Percentiles rank a stretch among this genome's conserved stretches.
These are phyloP conservation scores for Synergus laeviventris DNA, from an alignment of 2,888 invertebrate species.

Conservation along the genomic window DNA sequence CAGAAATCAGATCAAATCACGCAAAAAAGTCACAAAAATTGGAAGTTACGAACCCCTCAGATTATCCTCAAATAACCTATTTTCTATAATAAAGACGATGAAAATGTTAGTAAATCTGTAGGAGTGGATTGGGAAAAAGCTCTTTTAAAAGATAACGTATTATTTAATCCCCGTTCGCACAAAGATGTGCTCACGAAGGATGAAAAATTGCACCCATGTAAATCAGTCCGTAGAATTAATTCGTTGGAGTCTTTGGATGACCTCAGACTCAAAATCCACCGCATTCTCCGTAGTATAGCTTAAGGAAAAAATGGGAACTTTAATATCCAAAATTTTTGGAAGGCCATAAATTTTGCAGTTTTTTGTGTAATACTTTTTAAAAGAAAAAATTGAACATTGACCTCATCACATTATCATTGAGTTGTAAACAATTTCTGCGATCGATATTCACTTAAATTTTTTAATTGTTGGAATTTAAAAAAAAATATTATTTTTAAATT, in stretches of 20 bases:
- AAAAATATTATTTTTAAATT: too few species aligned
- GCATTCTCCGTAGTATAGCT: constrained; percentile 18
- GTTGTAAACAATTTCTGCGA: neutral
- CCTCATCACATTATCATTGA: neutral
- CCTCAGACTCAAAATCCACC: constrained; percentile 27
- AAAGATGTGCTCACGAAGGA: neutral
- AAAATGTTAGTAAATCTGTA: neutral
- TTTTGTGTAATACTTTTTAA: neutral
- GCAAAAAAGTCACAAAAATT: too few species aligned
- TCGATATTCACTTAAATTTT: too few species aligned
- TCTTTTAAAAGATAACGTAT: constrained; percentile 17
- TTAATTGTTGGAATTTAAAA: too few species aligned
- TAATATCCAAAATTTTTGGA: constrained; percentile 9
- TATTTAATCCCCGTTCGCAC: neutral
- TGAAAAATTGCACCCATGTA: constrained; percentile 32
- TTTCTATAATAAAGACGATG: constrained; percentile 8
- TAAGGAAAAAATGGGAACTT: constrained; percentile 23
- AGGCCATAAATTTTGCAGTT: constrained; percentile 2
- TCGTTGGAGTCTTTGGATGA: constrained; percentile 13
- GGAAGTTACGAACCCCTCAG: too few species aligned
- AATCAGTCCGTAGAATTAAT: constrained; percentile 21
- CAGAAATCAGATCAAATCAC: too few species aligned
- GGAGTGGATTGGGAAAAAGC: neutral
- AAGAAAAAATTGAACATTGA: neutral
- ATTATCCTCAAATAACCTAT: constrained; percentile 15